Conservation (phyloP, 2,888 invertebrate genomes). For the Aphidoletes aphidimyza region DNA sequence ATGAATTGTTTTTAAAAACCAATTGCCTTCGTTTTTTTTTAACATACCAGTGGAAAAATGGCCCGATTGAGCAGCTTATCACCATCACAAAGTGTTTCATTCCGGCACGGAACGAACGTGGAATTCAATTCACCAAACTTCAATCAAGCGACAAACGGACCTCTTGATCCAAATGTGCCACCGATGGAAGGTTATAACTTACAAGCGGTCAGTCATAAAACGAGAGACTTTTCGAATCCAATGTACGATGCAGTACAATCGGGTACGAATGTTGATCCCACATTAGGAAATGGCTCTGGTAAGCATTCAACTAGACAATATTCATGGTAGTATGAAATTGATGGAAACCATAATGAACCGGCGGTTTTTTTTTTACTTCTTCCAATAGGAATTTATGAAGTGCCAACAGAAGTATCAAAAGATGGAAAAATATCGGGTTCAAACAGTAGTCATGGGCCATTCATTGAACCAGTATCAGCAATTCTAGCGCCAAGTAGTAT, state of each 20-base stretch:
- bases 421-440: slow-evolving; percentile 61
- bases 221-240: slow-evolving; percentile 95
- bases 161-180: slow-evolving; percentile 65
- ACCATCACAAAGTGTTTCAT: slow-evolving; percentile 90
- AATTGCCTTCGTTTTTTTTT: slow-evolving; percentile 53
- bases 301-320: slow-evolving; percentile 59
- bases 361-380: neutral
- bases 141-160: slow-evolving; percentile 63
- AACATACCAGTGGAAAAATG: slow-evolving; percentile 78
- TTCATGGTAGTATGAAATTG: neutral
- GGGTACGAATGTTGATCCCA: slow-evolving; percentile 69
- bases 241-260: slow-evolving; percentile 94
- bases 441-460: slow-evolving; percentile 63
- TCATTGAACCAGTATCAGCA: slow-evolving; percentile 74
- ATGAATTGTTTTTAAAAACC: slow-evolving; percentile 21
- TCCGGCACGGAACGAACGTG: slow-evolving; percentile 92
- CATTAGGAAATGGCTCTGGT: slow-evolving; percentile 72
- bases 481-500: slow-evolving; percentile 84
- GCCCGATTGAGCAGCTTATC: slow-evolving; percentile 81
- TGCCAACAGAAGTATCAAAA: slow-evolving; percentile 78
- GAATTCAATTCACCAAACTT: slow-evolving; percentile 79
- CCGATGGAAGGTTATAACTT: slow-evolving; percentile 83
- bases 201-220: slow-evolving; percentile 76
- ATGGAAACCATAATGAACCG: neutral
- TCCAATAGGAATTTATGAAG: slow-evolving; percentile 78